A percentile compares a stretch with the other conserved stretches of the same genome.
Evolutionary conservation across 2,113 vertebrate species (phyloP).

Genomic region (Channa maculata): DNA sequence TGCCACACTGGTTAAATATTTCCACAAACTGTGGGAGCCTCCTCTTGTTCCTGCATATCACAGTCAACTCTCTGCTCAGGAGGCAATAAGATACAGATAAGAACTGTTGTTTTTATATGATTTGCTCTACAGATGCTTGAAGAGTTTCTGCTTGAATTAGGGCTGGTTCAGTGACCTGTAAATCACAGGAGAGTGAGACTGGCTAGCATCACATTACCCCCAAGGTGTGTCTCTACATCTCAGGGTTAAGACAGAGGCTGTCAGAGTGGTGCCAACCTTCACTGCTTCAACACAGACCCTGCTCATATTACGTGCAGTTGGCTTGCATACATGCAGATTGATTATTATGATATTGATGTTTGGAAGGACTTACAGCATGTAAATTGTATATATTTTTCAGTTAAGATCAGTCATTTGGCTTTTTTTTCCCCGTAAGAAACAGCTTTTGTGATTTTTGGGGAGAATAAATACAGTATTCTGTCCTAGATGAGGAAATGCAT

Average conservation of each 20-base stretch:
- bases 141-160: slow-evolving; percentile 31
- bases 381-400: background rate
- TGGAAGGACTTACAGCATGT: background rate
- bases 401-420: background rate
- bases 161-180: slow-evolving; percentile 38
- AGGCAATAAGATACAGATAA: slow-evolving; percentile 17
- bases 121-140: slow-evolving; percentile 13
- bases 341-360: background rate
- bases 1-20: slow-evolving; percentile 50
- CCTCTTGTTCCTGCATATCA: slow-evolving; percentile 60
- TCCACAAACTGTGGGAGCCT: slow-evolving; percentile 61
- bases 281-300: background rate
- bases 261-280: slow-evolving; percentile 6
- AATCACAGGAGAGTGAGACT: slow-evolving; percentile 40
- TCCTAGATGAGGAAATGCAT: background rate
- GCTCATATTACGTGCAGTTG: slow-evolving; percentile 10
- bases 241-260: background rate
- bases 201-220: slow-evolving; percentile 6
- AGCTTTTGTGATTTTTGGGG: background rate
- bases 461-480: background rate
- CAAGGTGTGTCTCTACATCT: slow-evolving; percentile 25
- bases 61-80: slow-evolving; percentile 30
- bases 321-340: too few species aligned
- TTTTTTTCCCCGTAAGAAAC: background rate
- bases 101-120: slow-evolving; percentile 1